Percentiles rank a stretch among this genome's conserved stretches.
phyloP scores from a whole-genome alignment of 2,888 invertebrate genomes.

The Acanthopleura granulata region DNA sequence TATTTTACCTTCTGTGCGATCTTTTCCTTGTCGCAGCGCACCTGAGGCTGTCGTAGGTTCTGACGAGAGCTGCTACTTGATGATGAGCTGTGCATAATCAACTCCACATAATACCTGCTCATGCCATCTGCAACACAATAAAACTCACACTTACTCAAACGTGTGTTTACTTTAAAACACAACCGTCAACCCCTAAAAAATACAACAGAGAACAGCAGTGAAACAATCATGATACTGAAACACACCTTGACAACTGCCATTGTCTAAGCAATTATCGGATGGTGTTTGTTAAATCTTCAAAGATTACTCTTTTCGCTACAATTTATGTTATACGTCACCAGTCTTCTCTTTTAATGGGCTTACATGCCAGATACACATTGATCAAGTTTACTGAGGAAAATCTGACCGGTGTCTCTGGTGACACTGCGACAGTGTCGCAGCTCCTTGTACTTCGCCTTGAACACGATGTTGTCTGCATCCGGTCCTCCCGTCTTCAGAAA shows the following conservation, averaged over 20 bases:
- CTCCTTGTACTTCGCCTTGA: conserved; percentile 59
- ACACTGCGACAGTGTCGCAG: conserved; percentile 50
- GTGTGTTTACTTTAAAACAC: no score
- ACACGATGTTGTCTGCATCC: conserved; percentile 59
- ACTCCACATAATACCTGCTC: conserved; percentile 77
- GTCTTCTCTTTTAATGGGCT: no score
- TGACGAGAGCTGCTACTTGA: conserved; percentile 69
- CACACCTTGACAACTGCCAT: no score
- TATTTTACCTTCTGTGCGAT: conserved; percentile 73
- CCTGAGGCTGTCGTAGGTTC: conserved; percentile 77
- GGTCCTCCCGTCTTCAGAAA: conserved; percentile 75
- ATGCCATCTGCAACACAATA: conserved; percentile 43
- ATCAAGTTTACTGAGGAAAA: no score
- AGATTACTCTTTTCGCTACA: no score
- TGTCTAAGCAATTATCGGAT: no score
- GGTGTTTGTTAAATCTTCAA: no score
- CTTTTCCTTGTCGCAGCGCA: conserved; percentile 81
- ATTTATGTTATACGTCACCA: no score
- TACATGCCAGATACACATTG: no score
- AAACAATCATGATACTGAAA: no score
- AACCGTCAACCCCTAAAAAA: no score
- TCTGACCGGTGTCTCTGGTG: conserved; percentile 35
- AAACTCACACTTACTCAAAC: conserved; percentile 21
- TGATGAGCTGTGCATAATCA: conserved; percentile 75
- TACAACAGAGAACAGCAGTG: no score